Conservation (phyloP, 2,113 vertebrate genomes). For the Zootoca vivipara region DNA sequence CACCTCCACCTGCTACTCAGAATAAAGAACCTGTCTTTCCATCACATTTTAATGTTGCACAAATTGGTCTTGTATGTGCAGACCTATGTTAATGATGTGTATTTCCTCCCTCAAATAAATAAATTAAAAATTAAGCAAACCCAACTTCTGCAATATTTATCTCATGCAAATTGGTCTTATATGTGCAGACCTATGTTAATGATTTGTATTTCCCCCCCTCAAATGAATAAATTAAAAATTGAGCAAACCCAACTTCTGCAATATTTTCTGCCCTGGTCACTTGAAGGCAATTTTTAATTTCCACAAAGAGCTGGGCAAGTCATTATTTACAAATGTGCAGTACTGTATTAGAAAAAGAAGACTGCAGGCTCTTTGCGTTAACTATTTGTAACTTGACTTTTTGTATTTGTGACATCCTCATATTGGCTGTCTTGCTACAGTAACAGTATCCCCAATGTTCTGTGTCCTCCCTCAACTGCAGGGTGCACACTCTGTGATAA, state of each 20-base stretch:
- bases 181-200: not conserved
- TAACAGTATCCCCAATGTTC: not conserved
- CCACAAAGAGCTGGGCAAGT: not conserved
- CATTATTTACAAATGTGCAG: not conserved
- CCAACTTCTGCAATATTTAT: not conserved
- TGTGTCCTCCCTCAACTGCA: conserved; percentile 51
- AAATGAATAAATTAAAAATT: not conserved
- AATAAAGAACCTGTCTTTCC: not conserved
- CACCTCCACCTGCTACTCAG: not conserved
- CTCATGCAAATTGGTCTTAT: not conserved
- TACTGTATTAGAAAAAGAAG: not conserved
- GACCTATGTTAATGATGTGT: not conserved
- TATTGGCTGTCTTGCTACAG: not conserved
- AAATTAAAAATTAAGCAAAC: not conserved
- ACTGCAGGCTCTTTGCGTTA: not conserved
- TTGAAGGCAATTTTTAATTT: not conserved
- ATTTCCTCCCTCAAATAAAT: not conserved
- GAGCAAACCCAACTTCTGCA: not conserved
- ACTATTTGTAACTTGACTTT: not conserved
- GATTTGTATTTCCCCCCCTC: not conserved
- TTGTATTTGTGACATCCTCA: fast-evolving
- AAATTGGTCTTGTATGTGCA: not conserved
- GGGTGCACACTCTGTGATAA: conserved; percentile 98
- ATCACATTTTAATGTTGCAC: not conserved
- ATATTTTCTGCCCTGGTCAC: not conserved